Percentiles rank a stretch among this genome's conserved stretches.
Evolutionary conservation across 2,888 invertebrate genomes (phyloP).

Genomic region (Xestia xanthographa): DNA sequence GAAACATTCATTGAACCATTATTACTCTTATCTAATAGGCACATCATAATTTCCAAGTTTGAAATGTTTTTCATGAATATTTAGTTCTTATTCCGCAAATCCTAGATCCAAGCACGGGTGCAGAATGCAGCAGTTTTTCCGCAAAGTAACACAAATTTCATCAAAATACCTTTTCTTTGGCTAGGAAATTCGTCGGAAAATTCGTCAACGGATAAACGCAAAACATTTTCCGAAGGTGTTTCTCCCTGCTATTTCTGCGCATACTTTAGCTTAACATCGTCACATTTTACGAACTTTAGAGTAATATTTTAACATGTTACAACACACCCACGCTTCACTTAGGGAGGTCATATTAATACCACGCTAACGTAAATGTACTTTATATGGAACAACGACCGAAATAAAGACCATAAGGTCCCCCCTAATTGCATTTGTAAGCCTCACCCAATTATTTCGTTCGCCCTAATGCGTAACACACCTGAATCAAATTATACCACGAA

Average conservation of each 20-base stretch:
- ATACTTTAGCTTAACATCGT: constrained; percentile 25
- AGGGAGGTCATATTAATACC: neutral
- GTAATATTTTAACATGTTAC: constrained; percentile 23
- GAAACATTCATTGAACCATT: neutral
- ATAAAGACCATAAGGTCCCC: constrained; percentile 4
- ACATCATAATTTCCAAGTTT: neutral
- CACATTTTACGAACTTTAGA: constrained; percentile 18
- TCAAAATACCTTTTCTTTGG: neutral
- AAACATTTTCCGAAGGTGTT: constrained; percentile 15
- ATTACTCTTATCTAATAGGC: neutral
- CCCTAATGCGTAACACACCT: constrained; percentile 14
- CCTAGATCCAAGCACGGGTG: neutral
- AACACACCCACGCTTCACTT: constrained; percentile 16
- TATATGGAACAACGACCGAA: constrained; percentile 18
- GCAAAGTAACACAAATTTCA: neutral
- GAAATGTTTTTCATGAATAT: neutral
- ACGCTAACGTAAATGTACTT: constrained; percentile 4
- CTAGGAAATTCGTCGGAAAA: neutral
- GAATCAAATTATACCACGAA: constrained; percentile 34
- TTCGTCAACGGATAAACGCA: neutral
- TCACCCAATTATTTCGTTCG: constrained; percentile 32
- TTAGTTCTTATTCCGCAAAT: neutral
- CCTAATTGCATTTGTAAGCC: constrained; percentile 43
- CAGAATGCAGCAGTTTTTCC: neutral
- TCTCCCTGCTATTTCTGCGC: neutral